Percentiles rank a stretch among this genome's conserved stretches.
Conservation (phyloP, 2,113 vertebrate genomes). For the Origma solitaria region DNA sequence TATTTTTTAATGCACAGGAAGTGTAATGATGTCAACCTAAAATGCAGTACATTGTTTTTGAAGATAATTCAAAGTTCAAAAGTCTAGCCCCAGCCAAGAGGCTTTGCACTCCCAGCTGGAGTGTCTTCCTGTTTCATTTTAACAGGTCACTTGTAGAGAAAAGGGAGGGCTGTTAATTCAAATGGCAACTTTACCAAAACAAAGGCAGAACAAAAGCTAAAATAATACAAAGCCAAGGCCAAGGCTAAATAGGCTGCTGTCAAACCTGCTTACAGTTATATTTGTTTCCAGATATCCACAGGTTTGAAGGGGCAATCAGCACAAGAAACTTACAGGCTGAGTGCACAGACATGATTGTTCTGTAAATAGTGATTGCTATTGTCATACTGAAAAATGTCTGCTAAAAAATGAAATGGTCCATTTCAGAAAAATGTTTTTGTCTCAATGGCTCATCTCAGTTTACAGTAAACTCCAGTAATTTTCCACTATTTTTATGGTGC, state of each 20-base stretch:
- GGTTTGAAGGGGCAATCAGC: background rate
- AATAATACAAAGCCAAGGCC: background rate
- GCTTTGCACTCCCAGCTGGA: background rate
- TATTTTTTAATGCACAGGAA: background rate
- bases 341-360: background rate
- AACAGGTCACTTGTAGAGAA: background rate
- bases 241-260: background rate
- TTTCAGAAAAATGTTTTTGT: background rate
- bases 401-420: background rate
- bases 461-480: background rate
- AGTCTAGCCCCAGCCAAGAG: background rate
- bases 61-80: background rate
- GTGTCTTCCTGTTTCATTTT: background rate
- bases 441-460: background rate
- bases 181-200: background rate
- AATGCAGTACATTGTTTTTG: background rate
- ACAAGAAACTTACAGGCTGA: background rate
- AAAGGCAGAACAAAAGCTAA: background rate
- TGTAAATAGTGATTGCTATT: background rate
- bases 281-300: background rate
- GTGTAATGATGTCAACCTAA: background rate
- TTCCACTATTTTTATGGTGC: background rate
- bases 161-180: background rate
- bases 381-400: background rate
- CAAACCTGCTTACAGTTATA: background rate